phyloP scores from a whole-genome alignment of 2,113 vertebrate species.

The Chinchilla lanigera region DNA sequence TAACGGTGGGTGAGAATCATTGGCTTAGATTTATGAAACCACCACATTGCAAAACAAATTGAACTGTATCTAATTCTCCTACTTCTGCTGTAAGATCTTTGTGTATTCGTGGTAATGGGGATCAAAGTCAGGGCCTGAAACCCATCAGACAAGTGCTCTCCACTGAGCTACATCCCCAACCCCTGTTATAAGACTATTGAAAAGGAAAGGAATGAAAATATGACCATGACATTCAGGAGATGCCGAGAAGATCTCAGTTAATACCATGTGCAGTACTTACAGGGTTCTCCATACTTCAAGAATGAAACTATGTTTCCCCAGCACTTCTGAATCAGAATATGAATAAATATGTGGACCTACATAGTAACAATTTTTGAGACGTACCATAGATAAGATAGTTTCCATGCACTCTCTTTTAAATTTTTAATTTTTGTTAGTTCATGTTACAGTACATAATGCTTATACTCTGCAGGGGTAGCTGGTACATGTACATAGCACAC shows the following conservation, averaged over 20 bases:
- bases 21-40: constrained; percentile 26
- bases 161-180: neutral
- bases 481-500: neutral
- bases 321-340: neutral
- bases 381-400: neutral
- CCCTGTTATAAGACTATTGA: constrained; percentile 26
- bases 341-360: neutral
- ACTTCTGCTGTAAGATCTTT: neutral
- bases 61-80: neutral
- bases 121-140: neutral
- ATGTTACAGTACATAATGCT: neutral
- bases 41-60: constrained; percentile 11
- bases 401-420: neutral
- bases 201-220: neutral
- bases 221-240: neutral
- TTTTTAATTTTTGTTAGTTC: neutral
- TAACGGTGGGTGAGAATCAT: neutral
- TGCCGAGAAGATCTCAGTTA: neutral
- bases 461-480: neutral
- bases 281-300: neutral
- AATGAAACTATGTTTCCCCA: neutral
- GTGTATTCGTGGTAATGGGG: neutral
- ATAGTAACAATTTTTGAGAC: neutral
- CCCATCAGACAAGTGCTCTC: neutral
- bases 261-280: neutral